phyloP scores from a whole-genome alignment of 2,797 vertebrate genomes.

The Hemibagrus guttatus region DNA sequence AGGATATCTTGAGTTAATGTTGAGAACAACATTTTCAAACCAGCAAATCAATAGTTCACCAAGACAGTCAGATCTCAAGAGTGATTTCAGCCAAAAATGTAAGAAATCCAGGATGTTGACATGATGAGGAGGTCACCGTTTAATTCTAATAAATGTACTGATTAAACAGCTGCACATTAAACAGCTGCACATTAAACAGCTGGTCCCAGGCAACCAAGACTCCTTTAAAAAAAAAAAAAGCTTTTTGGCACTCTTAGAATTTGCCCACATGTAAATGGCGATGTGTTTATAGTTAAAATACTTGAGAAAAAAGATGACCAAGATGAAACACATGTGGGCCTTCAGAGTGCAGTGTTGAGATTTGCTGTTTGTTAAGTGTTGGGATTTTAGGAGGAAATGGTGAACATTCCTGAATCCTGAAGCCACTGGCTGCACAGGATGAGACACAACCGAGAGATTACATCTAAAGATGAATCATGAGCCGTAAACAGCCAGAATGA shows the following conservation, averaged over 20 bases:
- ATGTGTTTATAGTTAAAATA: slow-evolving; percentile 12
- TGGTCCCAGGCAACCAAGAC: background rate
- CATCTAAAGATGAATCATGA: slow-evolving; percentile 16
- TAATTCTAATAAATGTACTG: slow-evolving; percentile 1
- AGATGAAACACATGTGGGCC: slow-evolving; percentile 2
- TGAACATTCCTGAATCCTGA: slow-evolving; percentile 68
- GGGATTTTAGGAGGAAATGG: slow-evolving; percentile 65
- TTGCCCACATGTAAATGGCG: background rate
- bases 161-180: slow-evolving; percentile 10
- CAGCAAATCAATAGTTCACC: background rate
- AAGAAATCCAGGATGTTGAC: slow-evolving; percentile 1
- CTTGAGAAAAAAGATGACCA: slow-evolving; percentile 2
- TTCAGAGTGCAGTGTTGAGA: slow-evolving; percentile 27
- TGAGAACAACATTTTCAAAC: background rate
- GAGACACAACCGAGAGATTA: slow-evolving; percentile 12
- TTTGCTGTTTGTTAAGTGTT: slow-evolving; percentile 26
- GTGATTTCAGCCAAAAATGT: no score
- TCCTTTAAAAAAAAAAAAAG: background rate
- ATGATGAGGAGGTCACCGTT: slow-evolving; percentile 6
- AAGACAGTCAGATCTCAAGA: background rate
- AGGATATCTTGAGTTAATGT: slow-evolving; percentile 7
- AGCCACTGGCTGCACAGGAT: slow-evolving; percentile 49
- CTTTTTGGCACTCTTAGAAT: background rate
- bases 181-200: background rate
- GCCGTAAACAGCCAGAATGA: background rate